Conservation (phyloP, 2,113 vertebrate genomes). For the Dunckerocampus dactyliophorus region DNA sequence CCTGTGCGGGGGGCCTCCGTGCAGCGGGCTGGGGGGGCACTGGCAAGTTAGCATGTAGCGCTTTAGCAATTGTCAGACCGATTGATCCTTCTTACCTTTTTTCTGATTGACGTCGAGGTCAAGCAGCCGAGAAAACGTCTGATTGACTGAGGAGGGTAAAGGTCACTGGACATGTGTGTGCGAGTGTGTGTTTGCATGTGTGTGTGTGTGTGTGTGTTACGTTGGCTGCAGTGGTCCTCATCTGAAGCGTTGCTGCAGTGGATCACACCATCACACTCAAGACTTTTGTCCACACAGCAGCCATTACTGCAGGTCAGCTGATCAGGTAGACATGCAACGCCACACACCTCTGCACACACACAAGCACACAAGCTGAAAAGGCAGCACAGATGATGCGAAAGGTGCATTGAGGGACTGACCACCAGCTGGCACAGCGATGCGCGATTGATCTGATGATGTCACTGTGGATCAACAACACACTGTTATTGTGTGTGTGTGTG, state of each 20-base stretch:
- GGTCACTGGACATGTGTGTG: constrained; percentile 2
- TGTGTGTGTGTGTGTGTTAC: constrained; percentile 38
- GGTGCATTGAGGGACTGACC: constrained; percentile 40
- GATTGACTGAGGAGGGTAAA: constrained; percentile 54
- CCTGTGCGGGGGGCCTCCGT: constrained; percentile 81
- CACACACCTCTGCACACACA: constrained; percentile 62
- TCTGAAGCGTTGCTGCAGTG: constrained; percentile 80
- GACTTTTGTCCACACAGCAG: constrained; percentile 82
- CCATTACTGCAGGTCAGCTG: constrained; percentile 76
- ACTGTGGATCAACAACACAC: constrained; percentile 13
- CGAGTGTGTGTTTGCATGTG: background rate
- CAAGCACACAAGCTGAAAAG: constrained; percentile 2
- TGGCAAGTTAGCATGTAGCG: background rate
- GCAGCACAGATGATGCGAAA: background rate
- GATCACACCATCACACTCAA: constrained; percentile 81
- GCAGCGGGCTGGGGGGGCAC: constrained; percentile 72
- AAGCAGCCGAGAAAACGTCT: constrained; percentile 55
- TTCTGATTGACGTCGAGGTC: constrained; percentile 41
- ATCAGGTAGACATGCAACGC: constrained; percentile 55
- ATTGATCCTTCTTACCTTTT: constrained; percentile 40
- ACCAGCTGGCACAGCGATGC: background rate
- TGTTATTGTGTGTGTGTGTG: background rate
- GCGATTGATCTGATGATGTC: background rate
- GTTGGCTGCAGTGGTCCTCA: constrained; percentile 69
- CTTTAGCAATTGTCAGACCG: background rate